phyloP scores from a whole-genome alignment of 2,888 invertebrate genomes.

The Parnassius apollo region DNA sequence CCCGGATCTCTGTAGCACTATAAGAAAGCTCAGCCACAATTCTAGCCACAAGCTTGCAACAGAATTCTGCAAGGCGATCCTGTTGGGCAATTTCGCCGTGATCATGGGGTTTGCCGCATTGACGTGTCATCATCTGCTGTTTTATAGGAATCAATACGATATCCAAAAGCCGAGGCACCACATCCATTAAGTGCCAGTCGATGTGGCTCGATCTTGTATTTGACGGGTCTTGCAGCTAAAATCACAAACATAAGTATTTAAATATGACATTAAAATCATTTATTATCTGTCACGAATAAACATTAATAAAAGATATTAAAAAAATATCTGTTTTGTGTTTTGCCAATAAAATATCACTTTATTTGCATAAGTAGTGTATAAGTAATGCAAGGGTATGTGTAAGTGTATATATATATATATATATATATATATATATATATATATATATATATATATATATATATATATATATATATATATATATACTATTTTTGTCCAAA shows the following conservation, averaged over 20 bases:
- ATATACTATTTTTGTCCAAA: no score
- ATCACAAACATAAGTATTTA: not conserved
- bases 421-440: no score
- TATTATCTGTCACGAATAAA: no score
- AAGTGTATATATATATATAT: no score
- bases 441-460: no score
- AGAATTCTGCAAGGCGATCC: conserved; percentile 83
- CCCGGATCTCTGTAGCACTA: conserved; percentile 55
- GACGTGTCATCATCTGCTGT: conserved; percentile 72
- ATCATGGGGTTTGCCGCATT: conserved; percentile 68
- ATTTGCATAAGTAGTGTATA: no score
- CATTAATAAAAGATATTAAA: no score
- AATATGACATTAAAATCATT: no score
- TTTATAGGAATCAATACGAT: conserved; percentile 91
- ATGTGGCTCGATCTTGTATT: conserved; percentile 45
- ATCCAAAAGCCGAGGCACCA: conserved; percentile 89
- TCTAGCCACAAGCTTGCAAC: conserved; percentile 89
- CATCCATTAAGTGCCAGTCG: conserved; percentile 88
- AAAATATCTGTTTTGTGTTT: no score
- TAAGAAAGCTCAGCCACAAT: conserved; percentile 91
- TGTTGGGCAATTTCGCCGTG: conserved; percentile 76
- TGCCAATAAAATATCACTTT: no score
- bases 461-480: no score
- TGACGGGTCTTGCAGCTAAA: conserved; percentile 45
- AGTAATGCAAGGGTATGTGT: no score